Conservation (phyloP, 1,140 invertebrate species). For the Pseudomyrmex cubaensis region DNA sequence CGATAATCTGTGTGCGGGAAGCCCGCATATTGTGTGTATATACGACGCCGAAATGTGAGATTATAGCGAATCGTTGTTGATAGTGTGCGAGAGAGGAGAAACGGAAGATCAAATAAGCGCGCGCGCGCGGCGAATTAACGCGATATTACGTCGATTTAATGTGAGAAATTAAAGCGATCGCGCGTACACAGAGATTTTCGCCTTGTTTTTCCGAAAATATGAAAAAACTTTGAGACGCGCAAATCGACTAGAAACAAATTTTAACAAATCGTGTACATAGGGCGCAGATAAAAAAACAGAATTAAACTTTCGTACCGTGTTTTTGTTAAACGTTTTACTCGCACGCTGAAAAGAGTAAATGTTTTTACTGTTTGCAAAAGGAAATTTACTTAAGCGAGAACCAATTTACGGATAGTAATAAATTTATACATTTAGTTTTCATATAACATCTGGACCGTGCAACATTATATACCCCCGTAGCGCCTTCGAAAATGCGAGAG, state of each 20-base stretch:
- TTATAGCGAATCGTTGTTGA: slow-evolving; percentile 37
- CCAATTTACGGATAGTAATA: not conserved
- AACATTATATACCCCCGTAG: not conserved
- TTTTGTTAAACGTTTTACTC: too few relatives aligned
- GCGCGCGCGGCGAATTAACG: slow-evolving; percentile 13
- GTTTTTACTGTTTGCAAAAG: too few relatives aligned
- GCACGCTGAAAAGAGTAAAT: too few relatives aligned
- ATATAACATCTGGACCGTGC: not conserved
- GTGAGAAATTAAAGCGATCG: too few relatives aligned
- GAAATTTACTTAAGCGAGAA: too few relatives aligned
- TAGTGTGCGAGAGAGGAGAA: slow-evolving; percentile 5
- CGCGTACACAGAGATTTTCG: too few relatives aligned
- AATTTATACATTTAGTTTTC: not conserved
- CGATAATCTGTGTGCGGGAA: slow-evolving; percentile 37
- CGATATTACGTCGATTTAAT: not conserved
- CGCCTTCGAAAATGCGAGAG: slow-evolving; percentile 5
- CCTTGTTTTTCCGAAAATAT: too few relatives aligned
- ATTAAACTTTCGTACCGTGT: too few relatives aligned
- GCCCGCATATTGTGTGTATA: slow-evolving; percentile 35
- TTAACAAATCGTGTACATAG: too few relatives aligned
- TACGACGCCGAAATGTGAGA: slow-evolving; percentile 36
- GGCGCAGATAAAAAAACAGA: too few relatives aligned
- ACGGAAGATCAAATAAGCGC: slow-evolving; percentile 20
- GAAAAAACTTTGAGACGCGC: too few relatives aligned
- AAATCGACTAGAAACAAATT: too few relatives aligned